phyloP scores from a whole-genome alignment of 2,888 invertebrate genomes.

The Caenorhabditis sp. region DNA sequence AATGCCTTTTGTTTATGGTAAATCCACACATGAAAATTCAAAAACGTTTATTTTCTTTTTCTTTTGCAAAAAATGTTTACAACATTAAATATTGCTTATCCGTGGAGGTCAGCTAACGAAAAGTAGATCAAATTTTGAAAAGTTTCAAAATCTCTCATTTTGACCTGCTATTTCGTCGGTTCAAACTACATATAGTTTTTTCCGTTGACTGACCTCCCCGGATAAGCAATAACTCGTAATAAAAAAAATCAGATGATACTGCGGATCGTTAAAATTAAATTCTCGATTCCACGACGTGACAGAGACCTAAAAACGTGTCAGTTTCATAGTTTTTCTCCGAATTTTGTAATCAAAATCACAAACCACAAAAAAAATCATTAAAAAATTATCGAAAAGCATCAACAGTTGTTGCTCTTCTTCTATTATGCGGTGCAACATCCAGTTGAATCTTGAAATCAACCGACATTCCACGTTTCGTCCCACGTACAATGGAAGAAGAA shows the following conservation, averaged over 20 bases:
- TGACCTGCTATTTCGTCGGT: no score
- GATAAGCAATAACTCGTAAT: not conserved
- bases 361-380: not conserved
- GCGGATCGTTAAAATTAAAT: not conserved
- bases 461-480: constrained; percentile 32
- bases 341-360: not conserved
- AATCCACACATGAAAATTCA: not conserved
- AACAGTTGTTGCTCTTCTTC: constrained; percentile 27
- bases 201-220: no score
- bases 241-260: not conserved
- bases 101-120: no score
- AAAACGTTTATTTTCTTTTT: not conserved
- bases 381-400: constrained; percentile 3
- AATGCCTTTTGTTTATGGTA: not conserved
- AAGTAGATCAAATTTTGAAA: no score
- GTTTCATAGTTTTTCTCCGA: not conserved
- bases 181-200: no score
- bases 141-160: no score
- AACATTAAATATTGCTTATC: no score
- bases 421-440: constrained; percentile 16
- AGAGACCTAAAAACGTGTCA: not conserved
- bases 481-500: not conserved
- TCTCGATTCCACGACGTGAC: not conserved
- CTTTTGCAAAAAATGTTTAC: not conserved
- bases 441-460: constrained; percentile 24